phyloP scores from a whole-genome alignment of 2,888 invertebrate genomes.

The Cerceris rybyensis region DNA sequence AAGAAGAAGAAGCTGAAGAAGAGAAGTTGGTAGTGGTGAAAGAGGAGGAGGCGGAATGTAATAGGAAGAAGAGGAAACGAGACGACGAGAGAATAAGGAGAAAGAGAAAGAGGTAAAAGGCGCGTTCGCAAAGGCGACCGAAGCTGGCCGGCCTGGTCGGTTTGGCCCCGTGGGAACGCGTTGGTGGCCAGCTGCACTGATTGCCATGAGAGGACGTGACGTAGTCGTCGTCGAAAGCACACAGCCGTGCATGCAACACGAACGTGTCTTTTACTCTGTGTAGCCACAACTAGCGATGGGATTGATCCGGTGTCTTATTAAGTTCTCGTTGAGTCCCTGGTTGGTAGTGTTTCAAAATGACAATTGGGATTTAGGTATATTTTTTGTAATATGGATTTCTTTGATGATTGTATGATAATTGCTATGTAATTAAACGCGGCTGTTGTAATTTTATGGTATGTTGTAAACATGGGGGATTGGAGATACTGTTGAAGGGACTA shows the following conservation, averaged over 20 bases:
- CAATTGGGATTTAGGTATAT: no score
- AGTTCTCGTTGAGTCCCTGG: no score
- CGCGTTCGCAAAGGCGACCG: constrained; percentile 68
- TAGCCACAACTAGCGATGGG: constrained; percentile 54
- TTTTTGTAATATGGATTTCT: no score
- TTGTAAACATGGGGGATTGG: no score
- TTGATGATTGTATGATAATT: neutral
- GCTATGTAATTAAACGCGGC: neutral
- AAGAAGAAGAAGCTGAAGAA: constrained; percentile 9
- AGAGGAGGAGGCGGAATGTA: constrained; percentile 1
- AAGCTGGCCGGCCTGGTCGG: constrained; percentile 67
- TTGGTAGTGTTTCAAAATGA: no score
- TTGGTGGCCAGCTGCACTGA: constrained; percentile 81
- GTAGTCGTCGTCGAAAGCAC: constrained; percentile 68
- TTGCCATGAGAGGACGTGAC: constrained; percentile 78
- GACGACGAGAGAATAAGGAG: constrained; percentile 40
- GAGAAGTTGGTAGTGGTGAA: constrained; percentile 1
- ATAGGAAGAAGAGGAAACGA: constrained; percentile 12
- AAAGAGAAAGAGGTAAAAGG: constrained; percentile 60
- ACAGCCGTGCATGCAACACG: constrained; percentile 50
- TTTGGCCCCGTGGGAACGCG: constrained; percentile 80
- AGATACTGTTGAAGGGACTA: no score
- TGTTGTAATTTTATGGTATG: no score
- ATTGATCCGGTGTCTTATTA: constrained; percentile 17
- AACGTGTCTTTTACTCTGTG: constrained; percentile 54